Percentiles rank a stretch among this genome's conserved stretches.
Conservation (phyloP, 2,888 invertebrate species). For the Osmoderma eremita region DNA sequence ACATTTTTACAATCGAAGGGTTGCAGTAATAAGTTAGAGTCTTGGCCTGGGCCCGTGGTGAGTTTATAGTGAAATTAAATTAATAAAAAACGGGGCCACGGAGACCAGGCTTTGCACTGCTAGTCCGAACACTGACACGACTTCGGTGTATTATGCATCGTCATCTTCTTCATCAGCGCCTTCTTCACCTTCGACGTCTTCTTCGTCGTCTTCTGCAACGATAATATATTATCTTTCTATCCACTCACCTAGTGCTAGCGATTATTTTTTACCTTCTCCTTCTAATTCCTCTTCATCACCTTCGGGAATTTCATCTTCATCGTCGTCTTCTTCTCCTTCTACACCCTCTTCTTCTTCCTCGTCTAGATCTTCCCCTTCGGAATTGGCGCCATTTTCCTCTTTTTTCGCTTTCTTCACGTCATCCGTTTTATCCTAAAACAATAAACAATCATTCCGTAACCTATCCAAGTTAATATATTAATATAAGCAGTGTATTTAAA, state of each 20-base stretch:
- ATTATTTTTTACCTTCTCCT: constrained; percentile 59
- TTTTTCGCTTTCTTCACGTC: constrained; percentile 83
- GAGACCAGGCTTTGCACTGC: constrained; percentile 45
- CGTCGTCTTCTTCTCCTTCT: constrained; percentile 63
- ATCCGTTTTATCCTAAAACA: constrained; percentile 74
- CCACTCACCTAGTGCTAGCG: constrained; percentile 11
- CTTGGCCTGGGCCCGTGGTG: constrained; percentile 48
- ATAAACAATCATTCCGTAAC: too few relatives aligned
- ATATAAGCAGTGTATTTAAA: too few relatives aligned
- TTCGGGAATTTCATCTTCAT: constrained; percentile 63
- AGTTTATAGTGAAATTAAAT: constrained; percentile 45
- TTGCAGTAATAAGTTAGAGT: constrained; percentile 61
- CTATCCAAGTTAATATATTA: constrained; percentile 13
- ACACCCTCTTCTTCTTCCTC: constrained; percentile 69
- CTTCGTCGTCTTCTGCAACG: constrained; percentile 61
- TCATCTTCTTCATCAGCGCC: constrained; percentile 63
- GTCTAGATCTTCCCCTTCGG: constrained; percentile 70
- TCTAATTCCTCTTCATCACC: constrained; percentile 64
- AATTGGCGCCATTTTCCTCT: constrained; percentile 80
- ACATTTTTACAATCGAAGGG: constrained; percentile 65
- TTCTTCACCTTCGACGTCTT: constrained; percentile 62
- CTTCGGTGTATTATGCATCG: constrained; percentile 61
- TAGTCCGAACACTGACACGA: constrained; percentile 50
- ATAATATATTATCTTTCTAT: constrained; percentile 26
- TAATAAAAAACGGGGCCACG: constrained; percentile 45